Conservation (phyloP, 2,113 vertebrate genomes). For the Chaenocephalus aceratus region DNA sequence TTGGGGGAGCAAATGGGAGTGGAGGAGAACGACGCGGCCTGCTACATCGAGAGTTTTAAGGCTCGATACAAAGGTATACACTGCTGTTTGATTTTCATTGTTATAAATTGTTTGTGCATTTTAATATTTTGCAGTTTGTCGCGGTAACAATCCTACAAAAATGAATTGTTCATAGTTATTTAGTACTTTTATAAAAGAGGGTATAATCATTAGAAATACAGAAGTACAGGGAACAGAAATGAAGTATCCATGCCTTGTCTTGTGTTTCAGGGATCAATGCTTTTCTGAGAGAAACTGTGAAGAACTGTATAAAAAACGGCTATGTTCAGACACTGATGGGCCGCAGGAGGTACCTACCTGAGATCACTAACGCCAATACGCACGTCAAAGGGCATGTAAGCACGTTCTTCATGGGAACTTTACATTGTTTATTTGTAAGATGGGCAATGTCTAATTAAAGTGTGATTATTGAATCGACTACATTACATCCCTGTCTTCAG, state of each 20-base stretch:
- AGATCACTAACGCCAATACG: conserved; percentile 89
- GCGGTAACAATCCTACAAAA: background rate
- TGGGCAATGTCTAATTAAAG: background rate
- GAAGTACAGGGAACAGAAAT: background rate
- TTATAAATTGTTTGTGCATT: background rate
- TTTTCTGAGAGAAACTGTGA: conserved; percentile 92
- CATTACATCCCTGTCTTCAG: conserved; percentile 68
- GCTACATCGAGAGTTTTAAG: conserved; percentile 96
- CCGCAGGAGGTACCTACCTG: conserved; percentile 92
- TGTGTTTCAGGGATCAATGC: conserved; percentile 88
- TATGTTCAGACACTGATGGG: conserved; percentile 95
- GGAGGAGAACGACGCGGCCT: conserved; percentile 91
- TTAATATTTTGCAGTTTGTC: background rate
- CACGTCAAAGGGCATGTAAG: conserved; percentile 93
- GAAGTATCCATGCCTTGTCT: background rate
- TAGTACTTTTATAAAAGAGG: background rate
- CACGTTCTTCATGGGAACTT: background rate
- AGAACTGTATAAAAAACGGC: conserved; percentile 89
- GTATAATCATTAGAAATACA: background rate
- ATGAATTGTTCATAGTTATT: background rate
- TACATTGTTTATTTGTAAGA: background rate
- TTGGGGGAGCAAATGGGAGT: conserved; percentile 96
- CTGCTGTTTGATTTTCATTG: background rate
- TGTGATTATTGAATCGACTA: background rate
- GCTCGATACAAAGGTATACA: conserved; percentile 91